Evolutionary conservation across 2,888 invertebrate genomes (phyloP).

Genomic region (Eristalinus sepulchralis): DNA sequence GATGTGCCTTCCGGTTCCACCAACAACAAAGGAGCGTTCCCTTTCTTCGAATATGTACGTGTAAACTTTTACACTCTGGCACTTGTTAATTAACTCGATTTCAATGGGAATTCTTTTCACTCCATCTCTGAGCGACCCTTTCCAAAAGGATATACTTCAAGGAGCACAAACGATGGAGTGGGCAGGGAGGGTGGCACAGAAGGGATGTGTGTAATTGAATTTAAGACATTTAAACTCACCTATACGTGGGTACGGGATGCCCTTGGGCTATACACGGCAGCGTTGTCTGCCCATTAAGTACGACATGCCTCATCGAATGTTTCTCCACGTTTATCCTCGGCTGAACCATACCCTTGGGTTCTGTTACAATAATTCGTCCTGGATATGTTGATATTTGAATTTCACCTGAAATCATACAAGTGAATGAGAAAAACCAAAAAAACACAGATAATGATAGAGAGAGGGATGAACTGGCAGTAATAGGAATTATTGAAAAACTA

Average conservation of each 20-base stretch:
- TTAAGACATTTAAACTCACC: conserved; percentile 81
- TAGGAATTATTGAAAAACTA: conserved; percentile 59
- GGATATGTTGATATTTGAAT: conserved; percentile 87
- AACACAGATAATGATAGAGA: neutral
- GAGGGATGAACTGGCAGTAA: conserved; percentile 7
- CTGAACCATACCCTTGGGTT: conserved; percentile 89
- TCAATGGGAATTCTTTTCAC: neutral
- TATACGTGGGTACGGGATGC: conserved; percentile 90
- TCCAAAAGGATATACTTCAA: neutral
- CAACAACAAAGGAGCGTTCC: neutral
- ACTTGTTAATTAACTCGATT: neutral
- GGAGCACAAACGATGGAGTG: neutral
- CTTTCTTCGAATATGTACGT: neutral
- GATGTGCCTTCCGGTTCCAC: too few relatives aligned
- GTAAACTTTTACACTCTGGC: neutral
- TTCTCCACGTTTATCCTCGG: conserved; percentile 88
- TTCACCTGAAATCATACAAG: conserved; percentile 79
- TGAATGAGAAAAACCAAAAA: neutral
- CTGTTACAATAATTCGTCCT: conserved; percentile 85
- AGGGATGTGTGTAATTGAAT: conserved; percentile 13
- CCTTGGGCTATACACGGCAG: conserved; percentile 91
- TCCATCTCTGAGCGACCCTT: neutral
- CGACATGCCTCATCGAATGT: conserved; percentile 85
- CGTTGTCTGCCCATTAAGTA: conserved; percentile 87
- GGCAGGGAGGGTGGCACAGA: neutral